Percentiles rank a stretch among this genome's conserved stretches.
Conservation (phyloP, 2,797 vertebrate genomes). For the Hoplostethus mediterraneus region DNA sequence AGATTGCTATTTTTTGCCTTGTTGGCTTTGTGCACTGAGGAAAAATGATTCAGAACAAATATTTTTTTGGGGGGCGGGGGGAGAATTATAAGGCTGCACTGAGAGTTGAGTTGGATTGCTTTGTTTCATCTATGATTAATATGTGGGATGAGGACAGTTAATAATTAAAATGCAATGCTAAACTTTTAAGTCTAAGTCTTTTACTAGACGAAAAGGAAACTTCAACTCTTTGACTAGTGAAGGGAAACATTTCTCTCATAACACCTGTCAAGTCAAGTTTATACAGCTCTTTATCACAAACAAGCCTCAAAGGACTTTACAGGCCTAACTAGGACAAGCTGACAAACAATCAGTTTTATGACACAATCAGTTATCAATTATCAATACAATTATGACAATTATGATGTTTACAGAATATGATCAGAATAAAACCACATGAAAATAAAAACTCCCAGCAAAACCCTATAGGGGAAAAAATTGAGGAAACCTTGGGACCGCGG, state of each 20-base stretch:
- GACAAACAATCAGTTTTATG: too few relatives aligned
- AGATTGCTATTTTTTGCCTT: conserved; percentile 40
- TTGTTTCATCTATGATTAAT: conserved; percentile 5
- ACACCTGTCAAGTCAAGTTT: background rate
- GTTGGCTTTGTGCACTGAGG: conserved; percentile 19
- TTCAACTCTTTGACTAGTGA: background rate
- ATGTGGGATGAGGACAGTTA: background rate
- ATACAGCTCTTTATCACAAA: too few relatives aligned
- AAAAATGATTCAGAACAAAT: conserved; percentile 21
- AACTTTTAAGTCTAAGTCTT: background rate
- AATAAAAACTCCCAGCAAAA: too few relatives aligned
- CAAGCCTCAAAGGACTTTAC: too few relatives aligned
- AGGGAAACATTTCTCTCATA: background rate
- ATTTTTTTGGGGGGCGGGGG: conserved; percentile 1
- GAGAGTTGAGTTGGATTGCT: background rate
- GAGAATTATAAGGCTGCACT: background rate
- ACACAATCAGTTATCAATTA: too few relatives aligned
- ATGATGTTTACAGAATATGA: too few relatives aligned
- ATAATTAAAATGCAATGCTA: background rate
- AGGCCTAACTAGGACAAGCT: too few relatives aligned
- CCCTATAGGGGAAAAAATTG: too few relatives aligned
- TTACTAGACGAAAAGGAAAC: too few relatives aligned
- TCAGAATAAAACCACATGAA: too few relatives aligned
- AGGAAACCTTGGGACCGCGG: too few relatives aligned
- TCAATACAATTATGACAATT: too few relatives aligned